phyloP scores from a whole-genome alignment of 2,797 vertebrate species.

The Neostethus bicornis region DNA sequence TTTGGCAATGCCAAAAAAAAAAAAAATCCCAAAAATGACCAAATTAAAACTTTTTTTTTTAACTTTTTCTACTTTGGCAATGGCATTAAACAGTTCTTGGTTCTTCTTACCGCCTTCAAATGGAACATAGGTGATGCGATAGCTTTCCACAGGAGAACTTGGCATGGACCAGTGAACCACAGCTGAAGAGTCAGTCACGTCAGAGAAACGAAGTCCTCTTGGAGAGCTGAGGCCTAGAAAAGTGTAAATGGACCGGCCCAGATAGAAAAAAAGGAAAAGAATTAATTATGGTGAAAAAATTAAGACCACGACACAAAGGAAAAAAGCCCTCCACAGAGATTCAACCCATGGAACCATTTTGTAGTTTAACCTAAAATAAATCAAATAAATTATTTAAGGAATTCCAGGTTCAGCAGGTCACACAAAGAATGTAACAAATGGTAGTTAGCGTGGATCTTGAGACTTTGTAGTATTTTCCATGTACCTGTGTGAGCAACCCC shows the following conservation, averaged over 20 bases:
- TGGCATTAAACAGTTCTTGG: no score
- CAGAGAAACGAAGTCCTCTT: constrained; percentile 85
- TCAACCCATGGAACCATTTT: constrained; percentile 16
- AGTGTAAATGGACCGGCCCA: constrained; percentile 4
- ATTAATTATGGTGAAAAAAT: constrained; percentile 7
- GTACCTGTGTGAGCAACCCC: constrained; percentile 92
- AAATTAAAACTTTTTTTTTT: no score
- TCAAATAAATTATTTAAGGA: constrained; percentile 34
- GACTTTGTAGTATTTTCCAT: constrained; percentile 13
- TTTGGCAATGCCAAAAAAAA: no score
- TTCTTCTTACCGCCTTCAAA: constrained; percentile 87
- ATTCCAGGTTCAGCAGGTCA: constrained; percentile 6
- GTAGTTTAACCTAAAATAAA: constrained; percentile 35
- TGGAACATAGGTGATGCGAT: constrained; percentile 85
- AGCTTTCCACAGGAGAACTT: constrained; percentile 82
- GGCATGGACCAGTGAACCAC: constrained; percentile 85
- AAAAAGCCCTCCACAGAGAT: constrained; percentile 5
- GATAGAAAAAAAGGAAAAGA: constrained; percentile 26
- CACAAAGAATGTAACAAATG: constrained; percentile 1
- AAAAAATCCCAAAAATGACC: no score
- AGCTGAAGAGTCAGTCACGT: constrained; percentile 87
- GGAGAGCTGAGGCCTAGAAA: constrained; percentile 85
- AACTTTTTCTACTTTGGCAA: no score
- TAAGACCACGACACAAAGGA: neutral
- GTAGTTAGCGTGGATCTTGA: constrained; percentile 28